phyloP scores from a whole-genome alignment of 2,113 vertebrate genomes.

The Castor canadensis region DNA sequence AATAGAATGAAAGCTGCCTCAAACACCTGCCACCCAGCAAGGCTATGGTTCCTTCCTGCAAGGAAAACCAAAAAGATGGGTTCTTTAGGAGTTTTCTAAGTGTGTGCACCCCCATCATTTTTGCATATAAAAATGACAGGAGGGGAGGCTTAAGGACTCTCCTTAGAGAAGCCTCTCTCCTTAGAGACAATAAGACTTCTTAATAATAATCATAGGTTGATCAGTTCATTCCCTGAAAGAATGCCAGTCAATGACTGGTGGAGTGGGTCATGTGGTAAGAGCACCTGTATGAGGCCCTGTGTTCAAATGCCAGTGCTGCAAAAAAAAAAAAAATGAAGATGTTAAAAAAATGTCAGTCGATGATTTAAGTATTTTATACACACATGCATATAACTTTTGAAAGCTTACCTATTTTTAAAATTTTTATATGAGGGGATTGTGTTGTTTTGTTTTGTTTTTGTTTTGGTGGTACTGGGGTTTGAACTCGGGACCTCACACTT shows the following conservation, averaged over 20 bases:
- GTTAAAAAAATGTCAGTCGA: neutral
- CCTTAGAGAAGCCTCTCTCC: neutral
- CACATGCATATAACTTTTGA: neutral
- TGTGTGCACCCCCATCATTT: neutral
- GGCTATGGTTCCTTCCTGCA: neutral
- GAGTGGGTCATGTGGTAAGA: too few species aligned
- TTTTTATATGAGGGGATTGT: neutral
- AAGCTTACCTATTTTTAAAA: neutral
- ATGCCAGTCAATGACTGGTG: neutral
- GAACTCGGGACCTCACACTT: too few species aligned
- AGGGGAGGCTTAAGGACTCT: neutral
- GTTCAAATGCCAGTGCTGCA: too few species aligned
- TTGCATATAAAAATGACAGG: neutral
- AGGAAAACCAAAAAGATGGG: neutral
- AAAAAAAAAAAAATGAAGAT: too few species aligned
- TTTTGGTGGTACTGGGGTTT: neutral
- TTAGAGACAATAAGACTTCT: neutral
- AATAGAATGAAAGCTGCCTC: neutral
- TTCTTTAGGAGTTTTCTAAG: neutral
- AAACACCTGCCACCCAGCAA: neutral
- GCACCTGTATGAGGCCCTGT: too few species aligned
- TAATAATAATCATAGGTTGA: neutral
- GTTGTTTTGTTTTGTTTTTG: neutral
- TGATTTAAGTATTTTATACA: conserved; percentile 5
- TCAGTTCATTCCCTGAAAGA: neutral